Percentiles rank a stretch among this genome's conserved stretches.
Conservation (phyloP, 92 coral and sea anemone species). For the Phenganax subtilis region DNA sequence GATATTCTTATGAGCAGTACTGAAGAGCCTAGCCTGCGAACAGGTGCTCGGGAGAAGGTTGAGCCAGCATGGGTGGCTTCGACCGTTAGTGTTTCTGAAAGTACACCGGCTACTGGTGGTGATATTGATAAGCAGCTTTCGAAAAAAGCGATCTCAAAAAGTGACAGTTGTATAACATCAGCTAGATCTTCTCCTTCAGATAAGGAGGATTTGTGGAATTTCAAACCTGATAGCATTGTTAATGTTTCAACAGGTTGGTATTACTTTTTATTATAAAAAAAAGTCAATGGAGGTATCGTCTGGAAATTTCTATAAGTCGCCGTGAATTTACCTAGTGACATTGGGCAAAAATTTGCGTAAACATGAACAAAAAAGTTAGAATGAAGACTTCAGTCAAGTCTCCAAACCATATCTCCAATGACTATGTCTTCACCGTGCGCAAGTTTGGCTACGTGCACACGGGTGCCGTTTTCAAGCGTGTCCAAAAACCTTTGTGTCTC, state of each 20-base stretch:
- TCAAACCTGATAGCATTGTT: slow-evolving; percentile 89
- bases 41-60: no score
- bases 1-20: slow-evolving; percentile 16
- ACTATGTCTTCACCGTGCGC: no score
- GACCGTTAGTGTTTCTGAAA: background rate
- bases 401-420: no score
- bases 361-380: no score
- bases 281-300: background rate
- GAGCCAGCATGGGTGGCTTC: slow-evolving; percentile 8
- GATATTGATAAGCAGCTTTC: background rate
- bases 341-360: no score
- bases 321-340: background rate
- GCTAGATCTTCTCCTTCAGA: slow-evolving; percentile 16
- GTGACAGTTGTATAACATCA: slow-evolving; percentile 19
- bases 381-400: no score
- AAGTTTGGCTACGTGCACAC: no score
- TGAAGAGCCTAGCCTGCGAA: background rate
- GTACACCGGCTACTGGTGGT: background rate
- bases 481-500: no score
- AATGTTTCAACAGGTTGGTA: slow-evolving; percentile 91
- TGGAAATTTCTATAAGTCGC: background rate
- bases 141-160: slow-evolving; percentile 22
- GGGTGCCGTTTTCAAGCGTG: no score
- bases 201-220: slow-evolving; percentile 70
- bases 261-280: no score